Evolutionary conservation across 2,888 invertebrate genomes (phyloP).

Genomic region (Hanleya hanleyi): DNA sequence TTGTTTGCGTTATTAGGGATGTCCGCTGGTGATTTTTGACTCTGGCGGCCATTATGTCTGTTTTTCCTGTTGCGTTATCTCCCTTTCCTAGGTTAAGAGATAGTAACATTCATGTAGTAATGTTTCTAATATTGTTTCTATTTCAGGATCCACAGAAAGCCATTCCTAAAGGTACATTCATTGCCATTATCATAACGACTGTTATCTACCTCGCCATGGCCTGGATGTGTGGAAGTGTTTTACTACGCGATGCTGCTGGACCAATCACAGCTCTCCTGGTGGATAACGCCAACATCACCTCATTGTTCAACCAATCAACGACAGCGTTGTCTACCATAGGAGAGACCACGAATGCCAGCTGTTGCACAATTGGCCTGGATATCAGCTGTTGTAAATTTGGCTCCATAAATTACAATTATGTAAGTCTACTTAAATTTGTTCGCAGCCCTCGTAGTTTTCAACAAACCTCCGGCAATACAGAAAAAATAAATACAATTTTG

Average conservation of each 20-base stretch:
- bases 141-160: conserved; percentile 88
- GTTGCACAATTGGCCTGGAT: neutral
- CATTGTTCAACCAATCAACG: neutral
- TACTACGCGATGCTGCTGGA: conserved; percentile 77
- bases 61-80: too few relatives aligned
- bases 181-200: conserved; percentile 90
- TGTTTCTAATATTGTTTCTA: neutral
- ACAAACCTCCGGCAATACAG: too few relatives aligned
- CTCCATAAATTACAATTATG: conserved; percentile 1
- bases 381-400: neutral
- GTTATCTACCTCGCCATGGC: conserved; percentile 89
- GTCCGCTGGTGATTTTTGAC: too few relatives aligned
- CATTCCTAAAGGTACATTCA: conserved; percentile 94
- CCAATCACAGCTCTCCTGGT: conserved; percentile 18
- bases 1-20: too few relatives aligned
- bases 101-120: too few relatives aligned
- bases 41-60: too few relatives aligned
- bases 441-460: too few relatives aligned
- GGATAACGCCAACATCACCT: neutral
- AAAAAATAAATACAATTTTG: too few relatives aligned
- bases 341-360: neutral
- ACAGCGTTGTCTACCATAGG: neutral
- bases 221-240: conserved; percentile 84
- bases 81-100: too few relatives aligned
- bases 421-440: too few relatives aligned